Evolutionary conservation across 2,888 invertebrate species (phyloP).

Genomic region (Sesamia inferens): DNA sequence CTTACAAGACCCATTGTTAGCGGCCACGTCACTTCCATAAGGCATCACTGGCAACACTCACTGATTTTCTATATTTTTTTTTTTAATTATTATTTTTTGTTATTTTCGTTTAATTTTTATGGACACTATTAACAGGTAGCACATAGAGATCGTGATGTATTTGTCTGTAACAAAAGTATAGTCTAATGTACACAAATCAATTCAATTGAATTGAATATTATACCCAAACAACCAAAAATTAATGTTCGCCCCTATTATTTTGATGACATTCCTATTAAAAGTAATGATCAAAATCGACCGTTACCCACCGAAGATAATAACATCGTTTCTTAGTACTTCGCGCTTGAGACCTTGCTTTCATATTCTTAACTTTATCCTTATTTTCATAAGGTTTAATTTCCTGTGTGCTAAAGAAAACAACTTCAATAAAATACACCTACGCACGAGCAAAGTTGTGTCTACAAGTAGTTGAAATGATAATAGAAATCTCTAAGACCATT

Average conservation of each 20-base stretch:
- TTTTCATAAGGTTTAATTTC: slow-evolving; percentile 22
- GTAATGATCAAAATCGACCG: slow-evolving; percentile 52
- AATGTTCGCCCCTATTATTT: slow-evolving; percentile 37
- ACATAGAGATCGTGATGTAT: no score
- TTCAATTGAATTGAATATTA: slow-evolving; percentile 2
- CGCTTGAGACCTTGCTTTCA: slow-evolving; percentile 11
- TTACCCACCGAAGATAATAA: slow-evolving; percentile 45
- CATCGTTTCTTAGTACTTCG: slow-evolving; percentile 41
- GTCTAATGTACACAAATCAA: no score
- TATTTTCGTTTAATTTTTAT: no score
- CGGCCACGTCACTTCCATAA: no score
- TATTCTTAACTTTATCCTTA: not conserved
- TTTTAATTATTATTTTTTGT: no score
- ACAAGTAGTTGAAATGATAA: slow-evolving; percentile 60
- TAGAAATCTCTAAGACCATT: slow-evolving; percentile 53
- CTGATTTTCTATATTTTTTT: no score
- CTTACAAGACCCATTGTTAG: no score
- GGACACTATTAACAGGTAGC: no score
- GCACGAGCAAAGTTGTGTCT: slow-evolving; percentile 59
- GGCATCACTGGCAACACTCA: no score
- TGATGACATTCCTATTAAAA: slow-evolving; percentile 44
- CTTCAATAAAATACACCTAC: slow-evolving; percentile 60
- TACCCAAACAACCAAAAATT: slow-evolving; percentile 35
- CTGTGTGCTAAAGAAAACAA: slow-evolving; percentile 17
- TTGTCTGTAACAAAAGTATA: no score